phyloP scores from a whole-genome alignment of 2,888 invertebrate genomes.

The Tanytarsus gracilentus region DNA sequence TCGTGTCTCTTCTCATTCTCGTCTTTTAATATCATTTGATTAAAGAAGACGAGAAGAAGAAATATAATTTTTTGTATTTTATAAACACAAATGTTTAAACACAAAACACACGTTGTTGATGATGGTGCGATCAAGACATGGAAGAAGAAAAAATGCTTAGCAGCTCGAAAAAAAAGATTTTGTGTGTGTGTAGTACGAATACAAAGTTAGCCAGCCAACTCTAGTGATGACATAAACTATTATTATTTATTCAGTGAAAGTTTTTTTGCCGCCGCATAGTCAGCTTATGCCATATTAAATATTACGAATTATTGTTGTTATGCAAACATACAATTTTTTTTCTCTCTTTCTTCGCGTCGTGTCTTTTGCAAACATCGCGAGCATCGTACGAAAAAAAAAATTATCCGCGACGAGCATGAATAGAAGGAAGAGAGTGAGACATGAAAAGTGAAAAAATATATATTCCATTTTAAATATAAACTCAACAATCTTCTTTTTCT shows the following conservation, averaged over 20 bases:
- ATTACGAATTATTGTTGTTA: conserved; percentile 29
- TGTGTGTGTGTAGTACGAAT: too few species aligned
- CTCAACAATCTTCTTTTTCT: background rate
- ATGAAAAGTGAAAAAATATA: conserved; percentile 8
- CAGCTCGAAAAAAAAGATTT: too few species aligned
- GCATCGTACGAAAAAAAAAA: background rate
- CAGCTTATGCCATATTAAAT: conserved; percentile 20
- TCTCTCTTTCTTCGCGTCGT: background rate
- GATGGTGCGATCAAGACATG: too few species aligned
- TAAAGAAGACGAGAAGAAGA: too few species aligned
- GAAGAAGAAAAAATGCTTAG: too few species aligned
- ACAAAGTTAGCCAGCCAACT: too few species aligned
- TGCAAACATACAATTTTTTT: conserved; percentile 22
- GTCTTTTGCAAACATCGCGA: background rate
- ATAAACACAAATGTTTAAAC: too few species aligned
- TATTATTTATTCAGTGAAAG: conserved; percentile 27
- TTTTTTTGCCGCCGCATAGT: conserved; percentile 11
- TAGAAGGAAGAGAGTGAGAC: conserved; percentile 22
- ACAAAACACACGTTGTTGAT: too few species aligned
- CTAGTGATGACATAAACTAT: conserved; percentile 27
- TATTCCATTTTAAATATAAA: background rate
- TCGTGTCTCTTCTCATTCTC: too few species aligned
- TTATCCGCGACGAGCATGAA: background rate
- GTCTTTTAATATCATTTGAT: too few species aligned
- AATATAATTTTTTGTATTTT: too few species aligned